Percentiles rank a stretch among this genome's conserved stretches.
Evolutionary conservation across 30 jellyfish, hydroid and myxozoan species (phyloP).

Genomic region (Chironex yamaguchii): DNA sequence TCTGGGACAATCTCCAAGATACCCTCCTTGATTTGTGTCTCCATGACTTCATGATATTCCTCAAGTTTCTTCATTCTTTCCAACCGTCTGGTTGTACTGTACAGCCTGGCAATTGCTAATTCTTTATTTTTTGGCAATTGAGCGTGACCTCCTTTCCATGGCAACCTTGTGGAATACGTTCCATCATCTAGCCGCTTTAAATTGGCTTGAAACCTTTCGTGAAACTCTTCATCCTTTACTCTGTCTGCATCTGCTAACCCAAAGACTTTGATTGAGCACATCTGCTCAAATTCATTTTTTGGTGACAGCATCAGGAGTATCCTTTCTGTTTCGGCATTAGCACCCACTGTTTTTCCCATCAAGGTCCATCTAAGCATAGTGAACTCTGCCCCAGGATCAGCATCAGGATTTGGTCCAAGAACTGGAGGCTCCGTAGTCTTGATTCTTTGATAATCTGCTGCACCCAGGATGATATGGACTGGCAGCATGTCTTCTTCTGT

Average conservation of each 20-base stretch:
- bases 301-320: conserved; percentile 45
- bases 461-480: conserved; percentile 57
- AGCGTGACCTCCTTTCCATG: conserved; percentile 63
- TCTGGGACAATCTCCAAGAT: conserved; percentile 52
- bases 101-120: conserved; percentile 51
- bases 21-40: conserved; percentile 57
- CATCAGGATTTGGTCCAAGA: conserved; percentile 69
- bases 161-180: conserved; percentile 48
- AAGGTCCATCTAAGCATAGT: conserved; percentile 73
- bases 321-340: conserved; percentile 37
- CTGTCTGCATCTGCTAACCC: conserved; percentile 56
- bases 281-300: conserved; percentile 49
- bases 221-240: conserved; percentile 23
- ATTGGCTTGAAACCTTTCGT: conserved; percentile 31
- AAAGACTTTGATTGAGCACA: conserved; percentile 64
- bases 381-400: conserved; percentile 75
- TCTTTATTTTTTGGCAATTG: conserved; percentile 37
- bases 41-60: conserved; percentile 62
- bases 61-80: conserved; percentile 50
- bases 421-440: conserved; percentile 66
- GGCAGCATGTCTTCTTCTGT: conserved; percentile 67
- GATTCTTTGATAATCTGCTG: conserved; percentile 66
- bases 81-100: conserved; percentile 54
- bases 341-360: conserved; percentile 49
- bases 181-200: conserved; percentile 48